phyloP scores from a whole-genome alignment of 2,888 invertebrate species.

The Epistrophella euchroma region DNA sequence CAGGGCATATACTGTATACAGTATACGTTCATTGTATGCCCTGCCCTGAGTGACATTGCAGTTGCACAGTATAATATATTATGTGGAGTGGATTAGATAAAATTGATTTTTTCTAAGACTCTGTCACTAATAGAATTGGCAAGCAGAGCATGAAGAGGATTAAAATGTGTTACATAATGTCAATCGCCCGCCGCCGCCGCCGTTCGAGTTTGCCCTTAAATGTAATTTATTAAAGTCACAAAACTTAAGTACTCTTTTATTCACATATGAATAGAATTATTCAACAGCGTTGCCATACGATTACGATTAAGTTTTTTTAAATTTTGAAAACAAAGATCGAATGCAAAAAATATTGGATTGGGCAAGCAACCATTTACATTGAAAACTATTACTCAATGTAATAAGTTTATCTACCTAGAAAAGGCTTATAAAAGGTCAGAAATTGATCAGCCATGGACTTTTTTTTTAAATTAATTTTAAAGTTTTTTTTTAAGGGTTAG shows the following conservation, averaged over 20 bases:
- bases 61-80: slow-evolving; percentile 4
- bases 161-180: slow-evolving; percentile 48
- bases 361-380: too few species aligned
- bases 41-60: slow-evolving; percentile 41
- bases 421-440: too few species aligned
- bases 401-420: too few species aligned
- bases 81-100: slow-evolving; percentile 44
- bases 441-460: too few species aligned
- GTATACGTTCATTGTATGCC: slow-evolving; percentile 19
- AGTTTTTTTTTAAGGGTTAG: too few species aligned
- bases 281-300: neutral
- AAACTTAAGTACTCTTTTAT: neutral
- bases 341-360: neutral
- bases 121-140: slow-evolving; percentile 50
- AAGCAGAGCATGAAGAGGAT: slow-evolving; percentile 37
- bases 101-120: slow-evolving; percentile 62
- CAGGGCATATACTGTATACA: slow-evolving; percentile 12
- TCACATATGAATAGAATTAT: neutral
- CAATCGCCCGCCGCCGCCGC: slow-evolving; percentile 8
- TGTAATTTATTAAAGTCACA: slow-evolving; percentile 33
- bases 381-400: too few species aligned
- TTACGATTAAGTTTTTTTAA: neutral
- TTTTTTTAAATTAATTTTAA: too few species aligned
- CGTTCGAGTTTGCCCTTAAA: slow-evolving; percentile 19
- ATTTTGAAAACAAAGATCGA: neutral